Percentiles rank a stretch among this genome's conserved stretches.
These are phyloP conservation scores for Buceros bicornis DNA, from an alignment of 2,797 vertebrate species.

Conservation along the genomic window DNA sequence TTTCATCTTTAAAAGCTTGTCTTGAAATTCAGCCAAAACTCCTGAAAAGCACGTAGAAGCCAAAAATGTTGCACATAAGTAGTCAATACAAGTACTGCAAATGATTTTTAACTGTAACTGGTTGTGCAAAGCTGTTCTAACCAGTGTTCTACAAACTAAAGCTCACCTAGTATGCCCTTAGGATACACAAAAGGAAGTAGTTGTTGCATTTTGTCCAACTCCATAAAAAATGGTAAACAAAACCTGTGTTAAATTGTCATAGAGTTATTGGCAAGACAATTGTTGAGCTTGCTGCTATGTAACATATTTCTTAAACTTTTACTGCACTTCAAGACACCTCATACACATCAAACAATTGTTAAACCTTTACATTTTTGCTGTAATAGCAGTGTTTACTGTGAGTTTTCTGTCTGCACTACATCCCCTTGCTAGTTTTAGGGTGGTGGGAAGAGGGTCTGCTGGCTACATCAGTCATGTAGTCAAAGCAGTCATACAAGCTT, in stretches of 20 bases:
- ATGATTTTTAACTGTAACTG: background rate
- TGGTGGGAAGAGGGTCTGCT: background rate
- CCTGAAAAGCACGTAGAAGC: background rate
- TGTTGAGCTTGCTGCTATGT: background rate
- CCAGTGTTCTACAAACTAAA: background rate
- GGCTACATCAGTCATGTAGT: background rate
- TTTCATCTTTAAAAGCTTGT: background rate
- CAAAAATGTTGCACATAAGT: rapidly evolving
- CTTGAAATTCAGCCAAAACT: background rate
- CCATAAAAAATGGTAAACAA: background rate
- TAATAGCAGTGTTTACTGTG: background rate
- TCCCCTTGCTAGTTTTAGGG: background rate
- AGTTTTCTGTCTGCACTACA: background rate
- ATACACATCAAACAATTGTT: background rate
- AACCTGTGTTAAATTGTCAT: background rate
- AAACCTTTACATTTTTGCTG: background rate
- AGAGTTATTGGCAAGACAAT: background rate
- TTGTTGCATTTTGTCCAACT: background rate
- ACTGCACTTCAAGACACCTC: background rate
- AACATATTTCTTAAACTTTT: background rate
- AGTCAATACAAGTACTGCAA: background rate
- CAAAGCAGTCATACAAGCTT: background rate
- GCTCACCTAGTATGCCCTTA: background rate
- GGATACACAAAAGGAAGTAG: background rate
- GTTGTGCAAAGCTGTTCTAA: background rate